A percentile compares a stretch with the other conserved stretches of the same genome.
These are phyloP conservation scores for Pseudomyrmex flavicornis DNA, from an alignment of 1,140 invertebrate species.

Conservation along the genomic window DNA sequence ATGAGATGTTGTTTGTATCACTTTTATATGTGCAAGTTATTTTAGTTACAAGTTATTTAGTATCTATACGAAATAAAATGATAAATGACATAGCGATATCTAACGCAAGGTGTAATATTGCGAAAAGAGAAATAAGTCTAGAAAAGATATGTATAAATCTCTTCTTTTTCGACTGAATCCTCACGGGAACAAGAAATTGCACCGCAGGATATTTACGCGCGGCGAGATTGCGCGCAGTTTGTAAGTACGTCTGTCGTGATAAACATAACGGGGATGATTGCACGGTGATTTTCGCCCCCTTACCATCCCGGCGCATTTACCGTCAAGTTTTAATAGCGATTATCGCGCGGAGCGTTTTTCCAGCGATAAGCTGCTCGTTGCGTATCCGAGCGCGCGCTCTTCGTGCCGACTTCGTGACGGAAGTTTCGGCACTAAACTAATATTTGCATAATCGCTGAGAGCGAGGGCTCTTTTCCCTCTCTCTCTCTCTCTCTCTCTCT, in stretches of 20 bases:
- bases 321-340: conserved; percentile 52
- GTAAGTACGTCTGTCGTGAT: conserved; percentile 50
- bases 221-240: conserved; percentile 37
- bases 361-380: conserved; percentile 28
- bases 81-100: too few species aligned
- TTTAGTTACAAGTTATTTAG: too few species aligned
- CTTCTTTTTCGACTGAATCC: conserved; percentile 17
- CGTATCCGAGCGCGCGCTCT: conserved; percentile 48
- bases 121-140: conserved; percentile 1
- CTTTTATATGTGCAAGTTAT: too few species aligned
- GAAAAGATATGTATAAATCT: conserved; percentile 9
- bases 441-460: conserved; percentile 61
- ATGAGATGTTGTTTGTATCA: too few species aligned
- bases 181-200: conserved; percentile 19
- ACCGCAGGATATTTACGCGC: conserved; percentile 24
- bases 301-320: conserved; percentile 14
- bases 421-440: conserved; percentile 60
- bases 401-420: conserved; percentile 37
- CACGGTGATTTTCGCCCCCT: not conserved
- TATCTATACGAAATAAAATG: too few species aligned
- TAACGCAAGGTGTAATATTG: not conserved
- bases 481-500: not conserved
- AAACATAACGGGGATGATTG: conserved; percentile 42
- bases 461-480: not conserved
- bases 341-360: conserved; percentile 52